Evolutionary conservation across 1,140 invertebrate genomes (phyloP), one percentile per base, ranked within the genome.

Genomic region (Yoshiicerus persimilis): DNA sequence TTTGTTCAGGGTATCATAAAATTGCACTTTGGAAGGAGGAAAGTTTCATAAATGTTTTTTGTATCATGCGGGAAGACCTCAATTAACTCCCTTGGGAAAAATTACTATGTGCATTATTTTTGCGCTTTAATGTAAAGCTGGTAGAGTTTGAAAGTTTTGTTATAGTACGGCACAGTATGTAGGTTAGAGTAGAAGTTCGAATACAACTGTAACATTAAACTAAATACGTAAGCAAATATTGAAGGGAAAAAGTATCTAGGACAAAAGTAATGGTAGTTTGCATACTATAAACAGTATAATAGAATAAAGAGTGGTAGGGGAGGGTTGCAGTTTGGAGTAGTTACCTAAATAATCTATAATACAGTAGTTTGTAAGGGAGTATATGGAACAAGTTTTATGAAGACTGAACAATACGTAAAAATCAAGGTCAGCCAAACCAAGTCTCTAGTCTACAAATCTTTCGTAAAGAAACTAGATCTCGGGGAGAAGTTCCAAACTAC

Each of bases 71-170:
- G 75, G 34, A 80, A 38, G 32, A 80, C 9, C 34, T 36, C n/a
- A 38, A 80, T 80, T 80, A 80, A 80, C 16, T 80, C 75, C 75
- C 75, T 23, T 10, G 34, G 20, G 75, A 80, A 80, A 80, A 80
- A 80, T 80, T 80, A 80, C 75, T 36, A 38, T n/a, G n/a, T n/a
- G n/a, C 75, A 80, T 80, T 80, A 80, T 80, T 80, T 80, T 80
- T 30, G 16, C 25, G 27, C 20, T 30, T 30, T 80, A 80, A 80
- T 11, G 36, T 80, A 80, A 13, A 80, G n/a, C 30, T 30, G 32
- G 32, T 23, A 66, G 25, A 10, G n/a, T 56, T 56, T 16, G 47
- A 80, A 34, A 80, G 64, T 70, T 70, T 70, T 56, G 16, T 20
- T 39, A 39, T 13, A 47, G 20, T n/a, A 16, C 47, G 16, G n/a